phyloP scores from a whole-genome alignment of 2,113 vertebrate genomes.

The Mesocricetus auratus region DNA sequence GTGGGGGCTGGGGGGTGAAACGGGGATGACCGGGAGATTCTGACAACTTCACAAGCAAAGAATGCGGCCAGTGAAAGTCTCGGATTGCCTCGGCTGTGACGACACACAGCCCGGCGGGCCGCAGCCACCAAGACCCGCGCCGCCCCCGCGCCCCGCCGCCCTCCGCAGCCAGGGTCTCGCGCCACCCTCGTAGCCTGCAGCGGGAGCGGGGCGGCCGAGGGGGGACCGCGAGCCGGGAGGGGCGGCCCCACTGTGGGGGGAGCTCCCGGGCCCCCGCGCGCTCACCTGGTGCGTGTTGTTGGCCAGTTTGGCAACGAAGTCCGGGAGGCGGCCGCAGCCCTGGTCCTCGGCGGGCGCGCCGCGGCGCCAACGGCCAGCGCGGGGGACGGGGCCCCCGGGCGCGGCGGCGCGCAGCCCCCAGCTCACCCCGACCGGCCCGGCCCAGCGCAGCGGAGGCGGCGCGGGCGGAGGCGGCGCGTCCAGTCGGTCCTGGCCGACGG shows the following conservation, averaged over 20 bases:
- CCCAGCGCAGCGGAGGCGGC: slow-evolving; percentile 51
- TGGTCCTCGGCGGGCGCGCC: slow-evolving; percentile 66
- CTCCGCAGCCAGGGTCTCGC: background rate
- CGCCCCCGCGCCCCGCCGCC: background rate
- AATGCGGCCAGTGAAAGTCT: slow-evolving; percentile 41
- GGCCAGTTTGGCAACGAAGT: slow-evolving; percentile 85
- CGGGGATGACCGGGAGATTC: background rate
- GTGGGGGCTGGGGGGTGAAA: background rate
- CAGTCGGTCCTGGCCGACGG: slow-evolving; percentile 75
- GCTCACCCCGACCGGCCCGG: slow-evolving; percentile 74
- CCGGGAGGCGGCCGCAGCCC: slow-evolving; percentile 85
- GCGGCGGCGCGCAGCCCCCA: slow-evolving; percentile 67
- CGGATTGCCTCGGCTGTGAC: slow-evolving; percentile 59
- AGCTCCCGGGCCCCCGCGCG: slow-evolving; percentile 25
- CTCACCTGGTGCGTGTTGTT: slow-evolving; percentile 94
- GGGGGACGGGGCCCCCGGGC: slow-evolving; percentile 73
- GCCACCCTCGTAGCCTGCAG: background rate
- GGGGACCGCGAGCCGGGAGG: background rate
- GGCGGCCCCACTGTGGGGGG: background rate
- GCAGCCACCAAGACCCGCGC: background rate
- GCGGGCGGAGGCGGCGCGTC: slow-evolving; percentile 78
- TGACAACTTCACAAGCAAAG: slow-evolving; percentile 65
- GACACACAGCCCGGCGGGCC: slow-evolving; percentile 64
- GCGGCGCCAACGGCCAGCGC: slow-evolving; percentile 78
- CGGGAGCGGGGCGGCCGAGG: background rate